Evolutionary conservation across 2,113 vertebrate genomes (phyloP), one percentile per base, ranked within the genome.

Genomic region (Podiceps cristatus): DNA sequence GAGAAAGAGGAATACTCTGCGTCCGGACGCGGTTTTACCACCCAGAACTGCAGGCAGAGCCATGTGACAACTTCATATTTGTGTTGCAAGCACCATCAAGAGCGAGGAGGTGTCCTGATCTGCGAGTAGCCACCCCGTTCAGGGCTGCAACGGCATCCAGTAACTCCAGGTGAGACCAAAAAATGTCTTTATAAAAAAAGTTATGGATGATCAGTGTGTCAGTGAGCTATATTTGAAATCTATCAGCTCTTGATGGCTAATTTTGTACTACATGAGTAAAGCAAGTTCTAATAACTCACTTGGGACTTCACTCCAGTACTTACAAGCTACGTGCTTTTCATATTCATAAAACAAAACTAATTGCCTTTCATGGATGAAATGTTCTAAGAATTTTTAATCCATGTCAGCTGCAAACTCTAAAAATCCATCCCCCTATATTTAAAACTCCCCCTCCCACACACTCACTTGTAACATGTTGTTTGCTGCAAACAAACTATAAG

Each of bases 321-420:
- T 97, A 97, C 86, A 96, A 96, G 96, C 97, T 93, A 96, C 96
- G 91, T 94, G 96, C 96, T 98, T 98, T 97, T 95, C 96, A 98
- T 93, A 96, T 91, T 97, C 96, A 98, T 97, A 98, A 98, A 97
- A 98, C 89, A 97, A 97, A 97, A 94, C 92, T 98, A 97, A 98
- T 98, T 97, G 97, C 97, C 96, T 97, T 98, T 97, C 97, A 98
- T 91, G 97, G 96, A 81, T 97, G 96, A 98, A 96, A 97, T 94
- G 94, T 93, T 97, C 84, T 56, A 90, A 84, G 97, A 95, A 98
- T 97, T 97, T 96, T 95, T 97, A 98, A 97, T 97, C 95, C 92
- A 97, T 18, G 47, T 96, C 97, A 97, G 95, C 96, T 87, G 92
- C 93, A 96, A 96, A 92, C 68, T 96, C 89, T 53, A 93, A 94